Evolutionary conservation across 1,140 invertebrate species (phyloP).

Genomic region (Drosophila bocki): DNA sequence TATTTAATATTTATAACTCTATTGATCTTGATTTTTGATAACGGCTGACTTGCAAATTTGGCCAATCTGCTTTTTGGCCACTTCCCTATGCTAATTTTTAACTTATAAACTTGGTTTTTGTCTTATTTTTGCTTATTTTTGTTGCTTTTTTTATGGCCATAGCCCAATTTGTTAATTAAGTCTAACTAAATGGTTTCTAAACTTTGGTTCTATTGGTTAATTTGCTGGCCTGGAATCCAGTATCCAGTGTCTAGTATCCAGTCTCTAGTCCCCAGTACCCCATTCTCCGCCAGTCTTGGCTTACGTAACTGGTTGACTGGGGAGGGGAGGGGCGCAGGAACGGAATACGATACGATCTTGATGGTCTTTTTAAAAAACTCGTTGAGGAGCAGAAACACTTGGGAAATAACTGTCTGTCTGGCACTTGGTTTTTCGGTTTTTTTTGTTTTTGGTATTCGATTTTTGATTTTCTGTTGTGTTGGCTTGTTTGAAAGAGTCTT

Average conservation of each 20-base stretch:
- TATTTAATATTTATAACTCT: neutral
- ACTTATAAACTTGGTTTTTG: too few relatives aligned
- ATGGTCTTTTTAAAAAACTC: constrained; percentile 21
- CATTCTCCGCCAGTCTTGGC: neutral
- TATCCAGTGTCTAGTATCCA: neutral
- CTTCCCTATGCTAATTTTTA: constrained; percentile 37
- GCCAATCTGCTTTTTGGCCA: neutral
- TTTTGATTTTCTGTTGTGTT: neutral
- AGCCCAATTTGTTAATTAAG: constrained; percentile 6
- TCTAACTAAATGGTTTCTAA: constrained; percentile 5
- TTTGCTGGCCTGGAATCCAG: neutral
- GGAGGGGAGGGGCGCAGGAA: neutral
- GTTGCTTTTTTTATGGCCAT: constrained; percentile 24
- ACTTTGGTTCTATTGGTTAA: neutral
- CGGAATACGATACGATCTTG: constrained; percentile 30
- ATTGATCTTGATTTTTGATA: constrained; percentile 12
- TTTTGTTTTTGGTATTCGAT: neutral
- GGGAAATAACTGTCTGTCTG: constrained; percentile 11
- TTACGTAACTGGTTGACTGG: constrained; percentile 6
- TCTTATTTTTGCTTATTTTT: too few relatives aligned
- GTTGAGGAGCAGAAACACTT: constrained; percentile 13
- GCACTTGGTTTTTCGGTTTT: neutral
- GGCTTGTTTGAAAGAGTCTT: too few relatives aligned
- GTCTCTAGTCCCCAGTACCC: neutral
- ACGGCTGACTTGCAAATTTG: constrained; percentile 36